phyloP scores from a whole-genome alignment of 1,140 invertebrate species.

The Drosophila asahinai region DNA sequence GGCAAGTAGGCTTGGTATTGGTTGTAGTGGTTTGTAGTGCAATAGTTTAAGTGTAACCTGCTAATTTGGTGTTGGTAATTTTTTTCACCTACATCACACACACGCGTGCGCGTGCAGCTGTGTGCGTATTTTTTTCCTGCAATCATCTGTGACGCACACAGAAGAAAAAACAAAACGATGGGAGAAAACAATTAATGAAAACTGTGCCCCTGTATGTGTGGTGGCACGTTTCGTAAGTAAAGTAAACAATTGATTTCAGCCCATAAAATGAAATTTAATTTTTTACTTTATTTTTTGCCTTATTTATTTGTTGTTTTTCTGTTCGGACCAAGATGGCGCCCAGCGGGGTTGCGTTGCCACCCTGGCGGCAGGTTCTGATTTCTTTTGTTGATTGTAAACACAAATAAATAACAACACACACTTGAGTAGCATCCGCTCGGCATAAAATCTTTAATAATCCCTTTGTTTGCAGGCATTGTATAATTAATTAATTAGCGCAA shows the following conservation, averaged over 20 bases:
- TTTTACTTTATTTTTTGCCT: conserved; percentile 74
- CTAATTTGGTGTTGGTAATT: conserved; percentile 62
- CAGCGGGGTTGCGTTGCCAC: conserved; percentile 52
- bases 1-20: conserved; percentile 72
- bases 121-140: conserved; percentile 7
- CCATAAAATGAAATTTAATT: conserved; percentile 68
- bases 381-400: conserved; percentile 45
- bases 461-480: conserved; percentile 26
- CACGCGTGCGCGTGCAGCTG: conserved; percentile 23
- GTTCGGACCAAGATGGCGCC: conserved; percentile 56
- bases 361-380: conserved; percentile 10
- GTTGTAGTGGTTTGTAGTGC: conserved; percentile 72
- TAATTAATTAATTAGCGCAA: conserved; percentile 22
- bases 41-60: conserved; percentile 64
- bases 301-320: conserved; percentile 61
- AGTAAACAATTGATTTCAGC: conserved; percentile 74
- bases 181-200: conserved; percentile 35
- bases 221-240: conserved; percentile 61
- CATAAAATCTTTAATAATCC: conserved; percentile 10
- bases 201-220: conserved; percentile 1
- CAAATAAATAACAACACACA: conserved; percentile 17
- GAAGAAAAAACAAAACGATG: conserved; percentile 33
- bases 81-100: conserved; percentile 28
- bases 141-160: conserved; percentile 45
- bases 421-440: conserved; percentile 5